Percentiles rank a stretch among this genome's conserved stretches.
Evolutionary conservation across 2,797 vertebrate species (phyloP).

Genomic region (Notolepis coatsorum): DNA sequence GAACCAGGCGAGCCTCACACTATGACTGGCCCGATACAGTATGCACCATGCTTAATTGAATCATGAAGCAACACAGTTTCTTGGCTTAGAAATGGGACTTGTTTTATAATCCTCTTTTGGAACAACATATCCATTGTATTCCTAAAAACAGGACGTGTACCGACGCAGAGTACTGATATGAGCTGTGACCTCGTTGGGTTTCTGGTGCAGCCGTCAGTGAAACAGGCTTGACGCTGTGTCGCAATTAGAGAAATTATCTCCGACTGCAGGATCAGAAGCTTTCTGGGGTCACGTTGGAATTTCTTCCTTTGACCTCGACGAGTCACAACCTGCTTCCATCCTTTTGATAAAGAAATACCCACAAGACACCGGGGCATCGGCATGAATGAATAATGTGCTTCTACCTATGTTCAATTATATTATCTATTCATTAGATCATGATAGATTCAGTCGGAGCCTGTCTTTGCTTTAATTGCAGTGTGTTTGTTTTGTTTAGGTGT

Average conservation of each 20-base stretch:
- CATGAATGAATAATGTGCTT: no score
- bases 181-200: constrained; percentile 44
- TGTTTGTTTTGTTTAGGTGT: no score
- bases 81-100: constrained; percentile 60
- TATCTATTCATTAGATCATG: no score
- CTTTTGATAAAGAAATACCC: constrained; percentile 8
- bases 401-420: no score
- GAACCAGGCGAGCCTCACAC: constrained; percentile 27
- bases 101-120: constrained; percentile 63
- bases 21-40: constrained; percentile 42
- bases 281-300: background rate
- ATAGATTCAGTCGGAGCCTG: no score
- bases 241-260: constrained; percentile 20
- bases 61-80: constrained; percentile 55
- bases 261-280: constrained; percentile 9
- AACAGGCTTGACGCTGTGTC: constrained; percentile 27
- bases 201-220: constrained; percentile 11
- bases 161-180: constrained; percentile 25
- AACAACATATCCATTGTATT: constrained; percentile 67
- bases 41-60: constrained; percentile 22
- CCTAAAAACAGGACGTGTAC: constrained; percentile 39
- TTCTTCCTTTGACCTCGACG: constrained; percentile 3
- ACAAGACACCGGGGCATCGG: constrained; percentile 3
- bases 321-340: constrained; percentile 10
- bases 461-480: no score